Percentiles rank a stretch among this genome's conserved stretches.
Evolutionary conservation across 2,888 invertebrate genomes (phyloP).

Genomic region (Caenorhabditis parvicauda): DNA sequence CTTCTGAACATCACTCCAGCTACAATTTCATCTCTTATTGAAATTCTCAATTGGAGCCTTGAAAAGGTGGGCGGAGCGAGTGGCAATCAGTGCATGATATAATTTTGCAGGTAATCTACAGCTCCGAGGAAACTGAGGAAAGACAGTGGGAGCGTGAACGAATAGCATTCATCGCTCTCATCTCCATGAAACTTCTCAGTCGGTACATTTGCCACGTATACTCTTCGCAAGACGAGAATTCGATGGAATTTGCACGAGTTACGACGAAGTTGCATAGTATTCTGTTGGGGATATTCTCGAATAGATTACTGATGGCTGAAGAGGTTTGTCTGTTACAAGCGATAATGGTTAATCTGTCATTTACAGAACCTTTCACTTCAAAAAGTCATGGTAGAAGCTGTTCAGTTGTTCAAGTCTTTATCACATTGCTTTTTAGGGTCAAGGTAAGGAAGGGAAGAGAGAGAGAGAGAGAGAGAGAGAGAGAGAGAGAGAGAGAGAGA

Average conservation of each 20-base stretch:
- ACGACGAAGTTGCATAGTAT: constrained; percentile 16
- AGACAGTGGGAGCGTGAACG: constrained; percentile 43
- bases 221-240: constrained; percentile 4
- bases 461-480: no score
- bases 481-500: no score
- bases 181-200: constrained; percentile 29
- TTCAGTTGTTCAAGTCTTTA: constrained; percentile 83
- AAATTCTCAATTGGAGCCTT: constrained; percentile 13
- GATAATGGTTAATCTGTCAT: no score
- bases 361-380: constrained; percentile 8
- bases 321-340: no score
- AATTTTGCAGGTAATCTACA: constrained; percentile 2
- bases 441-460: no score
- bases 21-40: constrained; percentile 12
- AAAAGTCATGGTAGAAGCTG: constrained; percentile 76
- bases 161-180: constrained; percentile 40
- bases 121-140: constrained; percentile 20
- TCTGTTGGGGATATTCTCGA: constrained; percentile 19
- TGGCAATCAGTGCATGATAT: constrained; percentile 5
- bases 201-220: constrained; percentile 9
- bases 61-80: constrained; percentile 2
- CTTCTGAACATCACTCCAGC: constrained; percentile 13
- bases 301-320: neutral
- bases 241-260: constrained; percentile 21
- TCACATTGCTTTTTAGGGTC: constrained; percentile 96